A percentile compares a stretch with the other conserved stretches of the same genome.
Conservation (phyloP, 2,113 vertebrate species). For the Ariopsis seemanni region DNA sequence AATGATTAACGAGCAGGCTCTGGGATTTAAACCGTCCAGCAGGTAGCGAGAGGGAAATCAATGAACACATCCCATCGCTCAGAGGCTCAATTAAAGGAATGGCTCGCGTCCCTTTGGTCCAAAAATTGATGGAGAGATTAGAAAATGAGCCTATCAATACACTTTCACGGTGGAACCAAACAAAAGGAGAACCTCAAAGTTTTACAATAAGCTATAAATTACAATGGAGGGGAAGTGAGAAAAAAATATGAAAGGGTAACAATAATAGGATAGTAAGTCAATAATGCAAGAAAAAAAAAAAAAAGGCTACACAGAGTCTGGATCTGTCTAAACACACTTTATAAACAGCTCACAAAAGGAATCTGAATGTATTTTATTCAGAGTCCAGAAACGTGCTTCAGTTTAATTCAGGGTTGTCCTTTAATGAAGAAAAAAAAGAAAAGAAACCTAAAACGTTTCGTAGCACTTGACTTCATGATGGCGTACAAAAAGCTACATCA, state of each 20-base stretch:
- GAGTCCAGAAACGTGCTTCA: not conserved
- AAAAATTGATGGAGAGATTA: constrained; percentile 40
- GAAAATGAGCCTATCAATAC: constrained; percentile 33
- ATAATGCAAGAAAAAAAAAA: not conserved
- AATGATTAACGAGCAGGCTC: not conserved
- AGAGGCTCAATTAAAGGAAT: constrained; percentile 35
- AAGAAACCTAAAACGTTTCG: not conserved
- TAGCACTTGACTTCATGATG: not conserved
- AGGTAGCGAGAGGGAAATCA: constrained; percentile 27
- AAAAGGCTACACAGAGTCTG: not conserved
- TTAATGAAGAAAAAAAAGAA: not conserved
- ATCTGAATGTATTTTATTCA: not conserved
- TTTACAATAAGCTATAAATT: not conserved
- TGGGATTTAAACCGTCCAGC: constrained; percentile 28
- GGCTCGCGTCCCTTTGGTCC: not conserved
- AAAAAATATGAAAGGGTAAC: not conserved
- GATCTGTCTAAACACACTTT: not conserved
- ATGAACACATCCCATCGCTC: constrained; percentile 43
- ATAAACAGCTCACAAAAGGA: not conserved
- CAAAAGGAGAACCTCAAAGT: not conserved
- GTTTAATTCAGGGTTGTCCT: not conserved
- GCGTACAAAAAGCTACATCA: not conserved
- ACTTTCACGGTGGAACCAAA: constrained; percentile 4
- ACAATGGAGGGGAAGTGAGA: not conserved
- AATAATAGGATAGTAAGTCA: not conserved